Base-by-base conservation (phyloP, 2,113 vertebrate genomes). In the Archocentrus centrarchus region DNA sequence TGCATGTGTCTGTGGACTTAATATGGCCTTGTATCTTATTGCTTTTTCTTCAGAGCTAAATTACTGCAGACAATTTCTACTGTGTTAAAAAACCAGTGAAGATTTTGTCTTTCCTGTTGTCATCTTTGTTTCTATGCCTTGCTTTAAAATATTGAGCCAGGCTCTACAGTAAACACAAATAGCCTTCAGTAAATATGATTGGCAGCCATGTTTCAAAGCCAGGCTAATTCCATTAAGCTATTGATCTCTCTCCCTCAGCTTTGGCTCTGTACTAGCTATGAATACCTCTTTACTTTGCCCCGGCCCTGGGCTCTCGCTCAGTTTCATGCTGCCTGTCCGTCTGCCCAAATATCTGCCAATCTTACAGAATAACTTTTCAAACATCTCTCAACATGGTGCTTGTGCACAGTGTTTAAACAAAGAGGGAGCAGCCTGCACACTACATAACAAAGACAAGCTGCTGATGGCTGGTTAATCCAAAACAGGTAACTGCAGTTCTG, bases 141-240 rank as follows among this genome's bases (percentile, higher is more conserved):
- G 59, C 89, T 91, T 94, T 95, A 95, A 93, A 93, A 93, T 95
- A 95, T 93, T 81, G 94, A 95, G 90, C 78, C 76, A 59, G 78
- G 76, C 77, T 92, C 84, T 73, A 82, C 76, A 86, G 91, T 77
- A 89, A 93, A 93, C 89, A 92, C 87, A 91, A 92, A 90, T 88
- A 92, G 91, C 92, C 89, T 90, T 95, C 86, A 80, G 94, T 96
- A 94, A 95, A 95, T 95, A 95, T 95, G 95, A 96, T 93, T 95
- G 95, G 93, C 95, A 94, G 94, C 91, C 93, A 91, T 91, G 89
- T 96, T 95, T 96, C 95, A 95, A 95, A 96, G 94, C 94, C 90
- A 82, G 89, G 93, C 93, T 96, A 95, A 96, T 96, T 96, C 95
- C 93, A 96, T 95, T 95, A 96, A 95, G 94, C 94, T 96, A 96